A percentile compares a stretch with the other conserved stretches of the same genome.
Evolutionary conservation across 2,113 vertebrate genomes (phyloP).

Genomic region (Lontra canadensis): DNA sequence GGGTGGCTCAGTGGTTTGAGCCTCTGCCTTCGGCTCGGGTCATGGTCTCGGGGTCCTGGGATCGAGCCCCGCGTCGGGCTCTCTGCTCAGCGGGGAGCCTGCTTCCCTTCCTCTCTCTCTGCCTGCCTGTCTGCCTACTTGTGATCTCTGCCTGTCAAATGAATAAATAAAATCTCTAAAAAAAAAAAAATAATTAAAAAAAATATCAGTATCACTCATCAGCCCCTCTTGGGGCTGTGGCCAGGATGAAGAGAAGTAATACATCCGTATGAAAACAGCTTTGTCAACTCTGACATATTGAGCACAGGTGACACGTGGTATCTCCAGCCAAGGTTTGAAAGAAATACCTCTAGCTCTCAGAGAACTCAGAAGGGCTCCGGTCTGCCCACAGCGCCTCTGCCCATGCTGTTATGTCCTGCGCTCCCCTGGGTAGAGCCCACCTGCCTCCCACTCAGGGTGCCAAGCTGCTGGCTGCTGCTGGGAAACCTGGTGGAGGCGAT

Average conservation of each 20-base stretch:
- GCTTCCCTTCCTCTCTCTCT: too few species aligned
- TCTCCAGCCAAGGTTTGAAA: neutral
- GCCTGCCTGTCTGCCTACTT: too few species aligned
- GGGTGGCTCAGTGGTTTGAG: too few species aligned
- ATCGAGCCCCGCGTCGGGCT: too few species aligned
- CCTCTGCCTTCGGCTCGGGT: too few species aligned
- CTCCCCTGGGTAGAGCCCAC: neutral
- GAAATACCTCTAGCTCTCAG: slow-evolving; percentile 28
- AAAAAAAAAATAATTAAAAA: too few species aligned
- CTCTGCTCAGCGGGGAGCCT: too few species aligned
- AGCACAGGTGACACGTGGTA: neutral
- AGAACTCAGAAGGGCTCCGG: neutral
- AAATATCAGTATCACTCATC: neutral
- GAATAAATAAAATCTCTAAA: too few species aligned
- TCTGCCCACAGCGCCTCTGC: neutral
- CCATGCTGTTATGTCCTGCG: neutral
- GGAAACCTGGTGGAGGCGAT: slow-evolving; percentile 50
- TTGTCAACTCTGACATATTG: neutral
- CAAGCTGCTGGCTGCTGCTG: slow-evolving; percentile 23
- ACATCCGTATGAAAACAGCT: neutral
- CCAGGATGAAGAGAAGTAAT: neutral
- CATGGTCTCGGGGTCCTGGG: too few species aligned
- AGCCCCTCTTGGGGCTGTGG: accelerated
- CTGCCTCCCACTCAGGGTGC: neutral
- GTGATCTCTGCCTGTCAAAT: too few species aligned